Conservation (phyloP, 2,888 invertebrate species). For the Epirrita christyi region DNA sequence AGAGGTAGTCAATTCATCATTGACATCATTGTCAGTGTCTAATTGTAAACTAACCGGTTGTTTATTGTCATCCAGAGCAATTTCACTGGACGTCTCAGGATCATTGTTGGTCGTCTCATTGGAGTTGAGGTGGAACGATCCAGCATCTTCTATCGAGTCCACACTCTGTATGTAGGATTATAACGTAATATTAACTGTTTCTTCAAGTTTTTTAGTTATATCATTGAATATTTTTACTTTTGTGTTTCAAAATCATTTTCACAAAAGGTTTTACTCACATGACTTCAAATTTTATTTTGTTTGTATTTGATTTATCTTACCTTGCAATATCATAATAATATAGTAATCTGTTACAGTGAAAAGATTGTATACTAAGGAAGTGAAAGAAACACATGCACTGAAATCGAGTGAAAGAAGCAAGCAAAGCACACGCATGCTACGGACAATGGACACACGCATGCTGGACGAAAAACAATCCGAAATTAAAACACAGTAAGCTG, state of each 20-base stretch:
- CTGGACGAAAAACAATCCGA: slow-evolving; percentile 16
- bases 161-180: slow-evolving; percentile 86
- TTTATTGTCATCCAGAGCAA: slow-evolving; percentile 89
- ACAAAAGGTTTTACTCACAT: background rate
- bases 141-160: slow-evolving; percentile 93
- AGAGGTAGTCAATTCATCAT: too few species aligned
- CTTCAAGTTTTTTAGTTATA: background rate
- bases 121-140: slow-evolving; percentile 89
- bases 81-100: slow-evolving; percentile 88
- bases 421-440: slow-evolving; percentile 44
- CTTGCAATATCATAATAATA: background rate
- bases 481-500: slow-evolving; percentile 27
- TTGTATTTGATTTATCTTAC: too few species aligned
- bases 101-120: slow-evolving; percentile 89
- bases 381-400: slow-evolving; percentile 38
- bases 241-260: background rate
- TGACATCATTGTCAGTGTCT: background rate
- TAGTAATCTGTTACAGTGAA: slow-evolving; percentile 7
- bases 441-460: slow-evolving; percentile 18
- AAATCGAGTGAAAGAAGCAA: slow-evolving; percentile 41
- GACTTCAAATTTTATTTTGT: background rate
- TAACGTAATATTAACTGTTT: slow-evolving; percentile 26
- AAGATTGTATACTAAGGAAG: slow-evolving; percentile 9
- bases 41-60: slow-evolving; percentile 76
- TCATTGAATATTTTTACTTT: background rate